Base-by-base conservation (phyloP, 2,797 vertebrate species). In the Poliocrania exsul region DNA sequence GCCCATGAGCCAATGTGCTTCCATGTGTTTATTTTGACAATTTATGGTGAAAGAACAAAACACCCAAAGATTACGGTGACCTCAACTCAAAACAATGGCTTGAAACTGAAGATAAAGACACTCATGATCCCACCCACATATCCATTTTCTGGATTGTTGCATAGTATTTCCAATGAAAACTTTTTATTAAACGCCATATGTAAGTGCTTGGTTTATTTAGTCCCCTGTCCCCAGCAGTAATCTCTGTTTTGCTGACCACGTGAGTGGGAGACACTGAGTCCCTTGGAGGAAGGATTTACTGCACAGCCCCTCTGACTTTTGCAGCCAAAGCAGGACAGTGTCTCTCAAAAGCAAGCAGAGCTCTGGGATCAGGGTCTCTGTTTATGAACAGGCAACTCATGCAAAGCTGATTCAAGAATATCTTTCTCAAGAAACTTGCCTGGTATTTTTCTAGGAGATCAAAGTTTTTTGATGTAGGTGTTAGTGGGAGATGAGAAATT, bases 401-500 rank as follows among this genome's bases (percentile, higher is more conserved):
- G 26, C 33, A 78, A 87, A 81, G 46, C 54, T 35, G n/a, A 35
- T n/a, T 53, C 62, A 85, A 85, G 40, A 58, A 18, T 10, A 47
- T 33, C 67, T 77, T 78, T 70, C n/a, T 81, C 58, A 56, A 50
- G 14, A 79, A 83, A 92, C 60, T 67, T 71, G 29, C 40, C 49
- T 81, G 29, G 35, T 57, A 46, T 83, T 93, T 88, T 88, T 88
- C 57, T 66, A 73, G 64, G 16, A 86, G 46, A 83, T 66, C 35
- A 54, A 80, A 72, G 66, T 33, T 90, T 92, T 90, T 88, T 65
- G 33, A 90, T 58, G 84, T 86, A 90, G 81, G 56, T 81, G 60
- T 83, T 90, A 70, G 72, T 72, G 67, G 69, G 64, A 92, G 83
- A 95, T 69, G 44, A 95, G 51, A 88, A 72, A 75, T 80, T 88